Percentiles rank a stretch among this genome's conserved stretches.
Conservation (phyloP, 2,113 vertebrate genomes). For the Brachyhypopomus gauderio region DNA sequence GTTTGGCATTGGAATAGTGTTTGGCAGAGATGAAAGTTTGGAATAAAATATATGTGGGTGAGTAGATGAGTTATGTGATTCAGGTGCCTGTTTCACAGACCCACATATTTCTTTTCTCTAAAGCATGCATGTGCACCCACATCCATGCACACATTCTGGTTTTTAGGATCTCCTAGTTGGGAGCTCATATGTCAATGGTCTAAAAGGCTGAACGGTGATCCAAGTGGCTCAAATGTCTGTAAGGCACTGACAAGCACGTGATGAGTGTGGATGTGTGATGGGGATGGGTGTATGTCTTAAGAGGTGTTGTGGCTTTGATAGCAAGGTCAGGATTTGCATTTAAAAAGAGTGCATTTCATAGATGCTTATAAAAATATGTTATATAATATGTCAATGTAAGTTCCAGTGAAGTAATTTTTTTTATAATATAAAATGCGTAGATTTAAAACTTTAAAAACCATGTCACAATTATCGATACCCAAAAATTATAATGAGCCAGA, state of each 20-base stretch:
- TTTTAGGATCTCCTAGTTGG: background rate
- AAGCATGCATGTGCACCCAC: conserved; percentile 31
- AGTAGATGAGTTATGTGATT: conserved; percentile 4
- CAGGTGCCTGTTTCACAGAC: conserved; percentile 50
- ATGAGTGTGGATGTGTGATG: conserved; percentile 4
- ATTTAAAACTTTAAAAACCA: no score
- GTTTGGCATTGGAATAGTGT: no score
- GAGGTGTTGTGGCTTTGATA: conserved; percentile 12
- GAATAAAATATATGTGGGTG: conserved; percentile 29
- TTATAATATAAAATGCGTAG: no score
- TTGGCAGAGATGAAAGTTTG: conserved; percentile 10
- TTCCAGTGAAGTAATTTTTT: no score
- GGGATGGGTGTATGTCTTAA: conserved; percentile 31
- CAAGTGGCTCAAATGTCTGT: conserved; percentile 6
- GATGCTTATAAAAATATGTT: no score
- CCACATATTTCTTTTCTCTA: conserved; percentile 37
- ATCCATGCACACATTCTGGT: conserved; percentile 22
- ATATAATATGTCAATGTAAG: no score
- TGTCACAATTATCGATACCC: no score
- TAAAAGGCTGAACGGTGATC: background rate
- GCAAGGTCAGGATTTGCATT: conserved; percentile 35
- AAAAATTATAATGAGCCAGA: no score
- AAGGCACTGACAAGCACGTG: background rate
- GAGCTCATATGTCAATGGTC: background rate
- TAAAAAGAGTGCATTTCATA: no score